Conservation (phyloP, 2,888 invertebrate species). For the Aromia moschata region DNA sequence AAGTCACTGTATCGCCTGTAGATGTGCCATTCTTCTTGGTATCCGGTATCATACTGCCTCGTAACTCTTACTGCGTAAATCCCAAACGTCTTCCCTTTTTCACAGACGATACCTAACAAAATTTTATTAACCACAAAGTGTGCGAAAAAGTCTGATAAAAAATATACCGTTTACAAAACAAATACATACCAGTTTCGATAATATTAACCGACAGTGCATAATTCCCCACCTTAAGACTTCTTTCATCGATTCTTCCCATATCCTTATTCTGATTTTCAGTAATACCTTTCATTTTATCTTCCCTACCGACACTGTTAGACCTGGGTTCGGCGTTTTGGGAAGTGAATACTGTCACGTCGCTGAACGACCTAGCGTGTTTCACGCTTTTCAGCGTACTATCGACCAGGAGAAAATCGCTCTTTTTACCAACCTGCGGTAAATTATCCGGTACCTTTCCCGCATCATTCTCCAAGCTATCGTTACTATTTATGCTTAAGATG, state of each 20-base stretch:
- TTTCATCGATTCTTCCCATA: constrained; percentile 42
- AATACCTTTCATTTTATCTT: constrained; percentile 13
- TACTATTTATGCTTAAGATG: constrained; percentile 66
- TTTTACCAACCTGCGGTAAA: constrained; percentile 16
- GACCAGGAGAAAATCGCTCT: constrained; percentile 41
- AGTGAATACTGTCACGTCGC: constrained; percentile 56
- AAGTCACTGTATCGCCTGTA: constrained; percentile 95
- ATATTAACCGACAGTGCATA: constrained; percentile 68
- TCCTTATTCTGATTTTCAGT: constrained; percentile 28
- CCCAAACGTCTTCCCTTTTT: constrained; percentile 86
- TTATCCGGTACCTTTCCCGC: constrained; percentile 26
- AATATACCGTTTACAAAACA: too few species aligned
- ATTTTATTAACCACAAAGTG: too few species aligned
- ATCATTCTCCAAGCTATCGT: constrained; percentile 63
- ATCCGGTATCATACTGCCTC: constrained; percentile 72
- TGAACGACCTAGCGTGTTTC: constrained; percentile 60
- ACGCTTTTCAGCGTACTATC: constrained; percentile 49
- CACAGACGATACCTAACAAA: constrained; percentile 76
- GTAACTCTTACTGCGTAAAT: constrained; percentile 88
- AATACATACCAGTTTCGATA: constrained; percentile 70
- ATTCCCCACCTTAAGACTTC: constrained; percentile 54
- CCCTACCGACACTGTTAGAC: constrained; percentile 34
- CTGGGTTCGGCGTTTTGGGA: constrained; percentile 31
- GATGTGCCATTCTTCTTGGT: constrained; percentile 87
- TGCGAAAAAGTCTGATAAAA: too few species aligned